Base-by-base conservation (phyloP, 2,888 invertebrate genomes). In the Pseudanteris insignis region DNA sequence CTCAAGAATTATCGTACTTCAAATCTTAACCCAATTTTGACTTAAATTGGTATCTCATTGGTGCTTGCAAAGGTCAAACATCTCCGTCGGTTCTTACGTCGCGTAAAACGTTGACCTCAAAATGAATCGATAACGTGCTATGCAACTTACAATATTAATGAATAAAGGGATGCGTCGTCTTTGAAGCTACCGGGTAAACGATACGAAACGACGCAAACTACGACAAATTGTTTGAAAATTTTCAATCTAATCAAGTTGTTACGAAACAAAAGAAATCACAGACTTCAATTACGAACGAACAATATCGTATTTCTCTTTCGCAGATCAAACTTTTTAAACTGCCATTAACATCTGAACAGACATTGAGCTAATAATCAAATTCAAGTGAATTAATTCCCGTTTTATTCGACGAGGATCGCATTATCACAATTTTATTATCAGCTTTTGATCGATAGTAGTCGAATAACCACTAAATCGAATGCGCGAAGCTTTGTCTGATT, bases 91-190 rank as follows among this genome's bases (percentile, higher is more conserved):
- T 18, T 33, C 24, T 14, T 32, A 43, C 21, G 9, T 41, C 8
- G 21, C 11, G 11, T 18, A 41, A 18, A n/a, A n/a, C n/a, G n/a
- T n/a, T n/a, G n/a, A n/a, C n/a, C 40, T 40, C 41, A 21, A 30
- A 21, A n/a, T 21, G 21, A 41, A 30, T 41, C 40, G 18, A 40
- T 15, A 40, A 2, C 15, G 18, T 18, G 18, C 29, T 40, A 11
- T 30, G 8, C 30, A 7, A 41, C 29, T 40, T 41, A 10, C 10
- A 30, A 12, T 8, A 9, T 8, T 15, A 44, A 44, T 33, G 25
- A 33, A 44, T 44, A 33, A 43, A 32, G 24, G 30, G 32, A 32
- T 43, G 28, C 24, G 30, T n/a, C n/a, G n/a, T n/a, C n/a, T n/a
- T n/a, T n/a, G n/a, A n/a, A n/a, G n/a, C n/a, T n/a, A n/a, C n/a